Evolutionary conservation across 2,888 invertebrate genomes (phyloP).

Genomic region (Thelaira solivaga): DNA sequence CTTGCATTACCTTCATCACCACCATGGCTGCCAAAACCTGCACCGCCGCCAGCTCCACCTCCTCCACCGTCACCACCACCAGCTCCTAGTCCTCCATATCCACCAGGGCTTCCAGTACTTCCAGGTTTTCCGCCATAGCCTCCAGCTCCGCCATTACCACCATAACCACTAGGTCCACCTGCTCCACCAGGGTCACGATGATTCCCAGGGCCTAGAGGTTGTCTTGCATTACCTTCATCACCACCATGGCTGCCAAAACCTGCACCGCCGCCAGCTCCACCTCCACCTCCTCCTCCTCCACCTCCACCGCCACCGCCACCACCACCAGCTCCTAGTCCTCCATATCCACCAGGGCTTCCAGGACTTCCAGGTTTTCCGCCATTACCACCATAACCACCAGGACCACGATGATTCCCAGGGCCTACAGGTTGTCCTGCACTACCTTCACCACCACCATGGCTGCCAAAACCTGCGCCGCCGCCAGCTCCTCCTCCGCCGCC

Average conservation of each 20-base stretch:
- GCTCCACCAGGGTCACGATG: neutral
- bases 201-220: too few species aligned
- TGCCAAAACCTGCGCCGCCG: constrained; percentile 3
- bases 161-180: neutral
- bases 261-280: neutral
- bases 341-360: neutral
- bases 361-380: too few species aligned
- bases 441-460: constrained; percentile 1
- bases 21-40: neutral
- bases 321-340: neutral
- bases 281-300: neutral
- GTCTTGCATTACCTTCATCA: neutral
- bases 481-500: neutral
- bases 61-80: neutral
- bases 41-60: neutral
- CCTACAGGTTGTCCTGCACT: neutral
- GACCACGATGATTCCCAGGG: neutral
- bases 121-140: neutral
- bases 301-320: neutral
- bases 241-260: constrained; percentile 21
- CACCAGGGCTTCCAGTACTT: neutral
- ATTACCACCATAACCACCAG: constrained; percentile 14
- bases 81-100: neutral
- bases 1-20: too few species aligned
- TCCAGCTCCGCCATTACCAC: neutral